phyloP scores from a whole-genome alignment of 2,113 vertebrate species.

The Limanda limanda region DNA sequence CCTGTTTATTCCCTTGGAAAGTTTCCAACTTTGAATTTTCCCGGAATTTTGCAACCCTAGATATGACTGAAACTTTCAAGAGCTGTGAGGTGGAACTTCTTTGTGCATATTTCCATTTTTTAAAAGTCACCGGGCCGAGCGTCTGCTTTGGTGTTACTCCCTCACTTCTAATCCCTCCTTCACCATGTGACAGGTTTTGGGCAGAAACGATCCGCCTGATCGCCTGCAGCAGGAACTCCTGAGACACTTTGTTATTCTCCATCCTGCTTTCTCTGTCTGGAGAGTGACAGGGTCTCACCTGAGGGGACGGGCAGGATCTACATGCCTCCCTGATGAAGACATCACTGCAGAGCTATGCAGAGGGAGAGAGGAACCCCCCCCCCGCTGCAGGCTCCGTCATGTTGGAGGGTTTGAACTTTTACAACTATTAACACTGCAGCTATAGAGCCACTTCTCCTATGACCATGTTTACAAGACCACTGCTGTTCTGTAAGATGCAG shows the following conservation, averaged over 20 bases:
- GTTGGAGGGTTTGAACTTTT: conserved; percentile 61
- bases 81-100: conserved; percentile 2
- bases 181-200: conserved; percentile 65
- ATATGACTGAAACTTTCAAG: background rate
- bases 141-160: conserved; percentile 54
- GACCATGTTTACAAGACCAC: background rate
- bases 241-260: conserved; percentile 68
- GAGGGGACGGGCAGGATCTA: conserved; percentile 67
- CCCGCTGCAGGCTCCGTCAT: conserved; percentile 66
- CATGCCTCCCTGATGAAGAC: conserved; percentile 66
- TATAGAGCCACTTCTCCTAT: background rate
- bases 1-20: too few relatives aligned
- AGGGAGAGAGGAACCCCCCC: conserved; percentile 55
- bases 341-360: conserved; percentile 75
- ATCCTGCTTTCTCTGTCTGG: conserved; percentile 71
- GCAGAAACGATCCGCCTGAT: conserved; percentile 53
- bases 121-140: conserved; percentile 8
- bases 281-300: conserved; percentile 76
- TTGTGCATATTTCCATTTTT: conserved; percentile 29
- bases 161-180: conserved; percentile 38
- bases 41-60: too few relatives aligned
- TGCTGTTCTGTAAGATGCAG: background rate
- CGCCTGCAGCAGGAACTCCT: conserved; percentile 65
- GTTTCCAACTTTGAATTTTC: too few relatives aligned
- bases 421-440: background rate